Evolutionary conservation across 2,113 vertebrate genomes (phyloP).

Genomic region (Terrapene triunguis): DNA sequence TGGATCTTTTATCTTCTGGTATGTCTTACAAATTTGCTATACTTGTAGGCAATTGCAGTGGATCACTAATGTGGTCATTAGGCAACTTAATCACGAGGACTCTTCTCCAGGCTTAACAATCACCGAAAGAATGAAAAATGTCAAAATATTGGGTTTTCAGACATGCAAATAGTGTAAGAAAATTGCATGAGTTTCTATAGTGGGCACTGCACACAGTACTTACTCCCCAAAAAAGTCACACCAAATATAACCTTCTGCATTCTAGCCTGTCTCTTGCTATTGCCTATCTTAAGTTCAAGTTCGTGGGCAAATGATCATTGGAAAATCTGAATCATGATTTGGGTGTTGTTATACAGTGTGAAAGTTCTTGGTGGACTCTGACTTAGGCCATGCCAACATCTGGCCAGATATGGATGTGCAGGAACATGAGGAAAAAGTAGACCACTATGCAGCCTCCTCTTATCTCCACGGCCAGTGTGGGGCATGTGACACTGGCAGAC

Average conservation of each 20-base stretch:
- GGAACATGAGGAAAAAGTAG: background rate
- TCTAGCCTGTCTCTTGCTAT: background rate
- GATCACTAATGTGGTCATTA: conserved; percentile 63
- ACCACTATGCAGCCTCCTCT: background rate
- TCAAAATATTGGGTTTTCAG: background rate
- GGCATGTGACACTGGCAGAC: background rate
- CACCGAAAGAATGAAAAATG: background rate
- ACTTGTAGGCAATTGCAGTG: conserved; percentile 67
- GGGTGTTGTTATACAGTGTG: background rate
- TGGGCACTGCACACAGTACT: background rate
- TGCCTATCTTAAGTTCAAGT: background rate
- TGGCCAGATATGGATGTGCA: background rate
- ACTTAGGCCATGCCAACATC: background rate
- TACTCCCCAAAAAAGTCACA: background rate
- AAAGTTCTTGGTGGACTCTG: background rate
- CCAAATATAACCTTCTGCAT: background rate
- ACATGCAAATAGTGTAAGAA: background rate
- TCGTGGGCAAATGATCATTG: background rate
- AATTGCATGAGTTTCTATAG: background rate
- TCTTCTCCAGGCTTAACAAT: conserved; percentile 32
- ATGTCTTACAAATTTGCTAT: conserved; percentile 43
- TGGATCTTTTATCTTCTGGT: conserved; percentile 54
- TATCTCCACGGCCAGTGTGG: background rate
- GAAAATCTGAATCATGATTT: background rate
- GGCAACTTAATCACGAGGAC: conserved; percentile 50